Evolutionary conservation across 2,113 vertebrate species (phyloP).

Genomic region (Oreotragus oreotragus): DNA sequence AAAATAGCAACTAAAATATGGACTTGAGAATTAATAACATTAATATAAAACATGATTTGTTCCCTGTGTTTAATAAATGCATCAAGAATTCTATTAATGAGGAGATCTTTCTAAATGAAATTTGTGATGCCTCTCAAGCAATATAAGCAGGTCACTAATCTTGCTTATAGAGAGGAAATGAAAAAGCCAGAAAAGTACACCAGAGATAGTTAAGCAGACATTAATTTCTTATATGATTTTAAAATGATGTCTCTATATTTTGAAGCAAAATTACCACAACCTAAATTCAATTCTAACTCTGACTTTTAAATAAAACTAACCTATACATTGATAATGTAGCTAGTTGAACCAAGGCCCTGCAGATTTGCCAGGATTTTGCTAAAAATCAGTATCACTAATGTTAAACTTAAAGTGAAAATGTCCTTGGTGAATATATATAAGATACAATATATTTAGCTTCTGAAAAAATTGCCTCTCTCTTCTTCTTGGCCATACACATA

Average conservation of each 20-base stretch:
- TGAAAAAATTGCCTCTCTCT: not conserved
- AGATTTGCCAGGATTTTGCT: not conserved
- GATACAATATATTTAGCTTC: not conserved
- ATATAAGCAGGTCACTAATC: not conserved
- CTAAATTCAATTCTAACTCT: not conserved
- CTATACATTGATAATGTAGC: not conserved
- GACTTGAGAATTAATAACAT: constrained; percentile 21
- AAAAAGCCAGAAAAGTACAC: not conserved
- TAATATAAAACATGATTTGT: constrained; percentile 32
- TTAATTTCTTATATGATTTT: not conserved
- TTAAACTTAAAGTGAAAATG: not conserved
- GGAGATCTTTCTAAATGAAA: constrained; percentile 1
- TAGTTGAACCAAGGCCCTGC: not conserved
- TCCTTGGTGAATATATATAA: not conserved
- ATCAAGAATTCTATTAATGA: constrained; percentile 41
- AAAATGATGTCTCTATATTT: not conserved
- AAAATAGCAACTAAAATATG: constrained; percentile 45
- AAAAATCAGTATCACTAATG: not conserved
- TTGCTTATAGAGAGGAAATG: not conserved
- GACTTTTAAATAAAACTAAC: not conserved
- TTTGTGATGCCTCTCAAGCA: constrained; percentile 17
- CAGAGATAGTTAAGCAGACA: not conserved
- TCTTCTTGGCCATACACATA: not conserved
- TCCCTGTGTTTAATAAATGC: constrained; percentile 39
- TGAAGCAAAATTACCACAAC: not conserved